A percentile compares a stretch with the other conserved stretches of the same genome.
Evolutionary conservation across 2,113 vertebrate species (phyloP).

Genomic region (Tauraco erythrolophus): DNA sequence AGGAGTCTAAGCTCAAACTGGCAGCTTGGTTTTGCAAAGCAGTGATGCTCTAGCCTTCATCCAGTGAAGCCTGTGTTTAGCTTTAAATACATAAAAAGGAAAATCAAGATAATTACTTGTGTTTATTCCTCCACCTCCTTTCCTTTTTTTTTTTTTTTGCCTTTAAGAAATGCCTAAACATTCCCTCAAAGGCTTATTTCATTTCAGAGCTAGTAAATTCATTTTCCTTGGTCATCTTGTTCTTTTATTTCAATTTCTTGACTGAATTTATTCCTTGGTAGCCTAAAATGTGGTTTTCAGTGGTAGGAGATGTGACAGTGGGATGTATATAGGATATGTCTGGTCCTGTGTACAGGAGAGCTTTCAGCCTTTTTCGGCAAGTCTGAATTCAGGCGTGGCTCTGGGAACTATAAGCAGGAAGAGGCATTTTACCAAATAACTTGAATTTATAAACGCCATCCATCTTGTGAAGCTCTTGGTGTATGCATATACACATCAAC

Average conservation of each 20-base stretch:
- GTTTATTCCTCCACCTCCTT: not conserved
- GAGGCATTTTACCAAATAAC: not conserved
- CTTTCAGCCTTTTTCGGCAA: not conserved
- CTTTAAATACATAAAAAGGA: not conserved
- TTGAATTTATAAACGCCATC: not conserved
- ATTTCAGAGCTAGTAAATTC: not conserved
- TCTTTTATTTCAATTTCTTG: not conserved
- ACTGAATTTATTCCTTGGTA: not conserved
- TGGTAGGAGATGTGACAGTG: not conserved
- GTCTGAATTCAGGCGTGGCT: not conserved
- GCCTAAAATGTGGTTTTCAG: not conserved
- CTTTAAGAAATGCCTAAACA: not conserved
- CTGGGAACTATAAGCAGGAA: not conserved
- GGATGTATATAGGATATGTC: not conserved
- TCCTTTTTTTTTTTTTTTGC: not conserved
- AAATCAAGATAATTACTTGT: fast-evolving
- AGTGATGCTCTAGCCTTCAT: not conserved
- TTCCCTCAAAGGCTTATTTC: not conserved
- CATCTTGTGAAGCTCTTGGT: not conserved
- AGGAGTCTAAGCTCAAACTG: not conserved
- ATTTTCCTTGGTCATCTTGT: not conserved
- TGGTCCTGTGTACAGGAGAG: not conserved
- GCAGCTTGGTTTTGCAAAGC: not conserved
- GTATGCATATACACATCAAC: no score
- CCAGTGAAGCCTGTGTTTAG: not conserved